Evolutionary conservation across 2,888 invertebrate species (phyloP).

Genomic region (Anorthoa munda): DNA sequence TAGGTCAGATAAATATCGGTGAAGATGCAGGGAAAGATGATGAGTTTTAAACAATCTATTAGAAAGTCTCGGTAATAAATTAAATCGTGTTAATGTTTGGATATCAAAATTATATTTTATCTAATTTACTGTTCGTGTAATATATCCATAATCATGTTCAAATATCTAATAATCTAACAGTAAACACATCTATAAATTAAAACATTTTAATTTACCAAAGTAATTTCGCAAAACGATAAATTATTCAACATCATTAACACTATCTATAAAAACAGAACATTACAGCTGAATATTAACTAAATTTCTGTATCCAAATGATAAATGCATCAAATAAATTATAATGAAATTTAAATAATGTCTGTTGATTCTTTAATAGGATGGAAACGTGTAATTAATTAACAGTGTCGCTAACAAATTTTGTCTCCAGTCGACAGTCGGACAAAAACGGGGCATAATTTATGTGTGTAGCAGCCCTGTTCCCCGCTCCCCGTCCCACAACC

Average conservation of each 20-base stretch:
- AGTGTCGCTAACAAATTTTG: conserved; percentile 87
- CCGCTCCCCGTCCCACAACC: conserved; percentile 59
- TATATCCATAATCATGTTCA: neutral
- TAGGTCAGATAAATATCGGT: neutral
- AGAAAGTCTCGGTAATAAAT: neutral
- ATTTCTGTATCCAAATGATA: conserved; percentile 58
- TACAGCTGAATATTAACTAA: conserved; percentile 56
- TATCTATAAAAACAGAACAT: conserved; percentile 46
- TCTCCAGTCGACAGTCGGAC: conserved; percentile 83
- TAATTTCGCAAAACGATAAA: conserved; percentile 53
- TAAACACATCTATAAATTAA: conserved; percentile 29
- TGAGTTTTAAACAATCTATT: neutral
- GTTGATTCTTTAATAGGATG: conserved; percentile 69
- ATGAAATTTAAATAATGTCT: conserved; percentile 68
- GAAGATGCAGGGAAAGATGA: neutral
- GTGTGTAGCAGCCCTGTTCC: conserved; percentile 81
- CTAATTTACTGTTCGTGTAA: neutral
- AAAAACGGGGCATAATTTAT: conserved; percentile 87
- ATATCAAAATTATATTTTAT: neutral
- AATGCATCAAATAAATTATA: conserved; percentile 67
- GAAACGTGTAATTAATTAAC: conserved; percentile 85
- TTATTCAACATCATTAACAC: conserved; percentile 57
- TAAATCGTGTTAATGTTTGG: neutral
- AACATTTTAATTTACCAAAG: conserved; percentile 44
- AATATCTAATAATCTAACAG: conserved; percentile 20